Evolutionary conservation across 2,797 vertebrate species (phyloP).

Genomic region (Pseudotriccus pelzelni): DNA sequence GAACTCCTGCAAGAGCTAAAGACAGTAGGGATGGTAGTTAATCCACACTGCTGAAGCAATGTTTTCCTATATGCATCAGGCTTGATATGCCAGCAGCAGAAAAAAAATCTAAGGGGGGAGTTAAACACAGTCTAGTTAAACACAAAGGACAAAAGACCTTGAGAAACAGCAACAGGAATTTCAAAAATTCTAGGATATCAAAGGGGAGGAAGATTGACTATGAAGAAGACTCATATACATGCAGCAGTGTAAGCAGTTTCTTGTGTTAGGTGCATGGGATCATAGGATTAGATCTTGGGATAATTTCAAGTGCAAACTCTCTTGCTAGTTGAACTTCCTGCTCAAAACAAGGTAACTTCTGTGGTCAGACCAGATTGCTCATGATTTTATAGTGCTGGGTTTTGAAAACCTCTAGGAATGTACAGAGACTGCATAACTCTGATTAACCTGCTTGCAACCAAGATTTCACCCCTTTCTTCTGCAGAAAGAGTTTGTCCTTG

Average conservation of each 20-base stretch:
- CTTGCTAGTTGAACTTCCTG: not conserved
- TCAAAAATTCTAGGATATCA: not conserved
- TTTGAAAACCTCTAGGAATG: not conserved
- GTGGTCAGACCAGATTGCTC: not conserved
- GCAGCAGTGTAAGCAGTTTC: not conserved
- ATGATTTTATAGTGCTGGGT: not conserved
- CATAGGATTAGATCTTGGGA: not conserved
- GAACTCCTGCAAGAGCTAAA: not conserved
- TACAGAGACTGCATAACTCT: not conserved
- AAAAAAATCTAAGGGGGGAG: not conserved
- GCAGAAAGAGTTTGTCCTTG: not conserved
- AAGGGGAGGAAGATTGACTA: not conserved
- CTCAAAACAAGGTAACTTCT: not conserved
- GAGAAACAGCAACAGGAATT: not conserved
- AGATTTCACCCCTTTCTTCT: not conserved
- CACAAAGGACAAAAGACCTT: not conserved
- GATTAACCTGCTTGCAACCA: not conserved
- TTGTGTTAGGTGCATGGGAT: not conserved
- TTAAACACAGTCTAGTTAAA: not conserved
- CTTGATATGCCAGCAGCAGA: not conserved
- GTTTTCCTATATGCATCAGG: not conserved
- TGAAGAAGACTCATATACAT: not conserved
- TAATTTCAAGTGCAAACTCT: not conserved
- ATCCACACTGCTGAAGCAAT: not conserved
- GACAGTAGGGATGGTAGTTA: not conserved